Conservation (phyloP, 30 jellyfish, hydroid and myxozoan genomes). For the Hydractinia echinata region DNA sequence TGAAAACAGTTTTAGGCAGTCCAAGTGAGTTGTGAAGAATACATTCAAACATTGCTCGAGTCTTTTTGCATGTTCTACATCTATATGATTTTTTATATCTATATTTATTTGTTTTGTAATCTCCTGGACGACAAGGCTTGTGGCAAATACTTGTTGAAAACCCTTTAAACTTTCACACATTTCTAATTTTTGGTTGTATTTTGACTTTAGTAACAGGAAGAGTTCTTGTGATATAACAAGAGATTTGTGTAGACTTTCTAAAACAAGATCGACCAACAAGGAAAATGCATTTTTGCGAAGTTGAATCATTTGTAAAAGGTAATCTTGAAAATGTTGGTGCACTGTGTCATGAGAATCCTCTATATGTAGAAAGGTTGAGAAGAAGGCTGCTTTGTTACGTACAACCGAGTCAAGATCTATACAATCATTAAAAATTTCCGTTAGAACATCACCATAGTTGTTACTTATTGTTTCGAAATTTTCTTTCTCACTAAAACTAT, state of each 20-base stretch:
- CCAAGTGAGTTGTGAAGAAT: not conserved
- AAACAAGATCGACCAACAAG: not conserved
- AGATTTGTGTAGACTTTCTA: not conserved
- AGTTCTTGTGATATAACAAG: constrained; percentile 10
- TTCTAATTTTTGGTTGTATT: constrained; percentile 7
- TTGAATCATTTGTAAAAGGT: too few relatives aligned
- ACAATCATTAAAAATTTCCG: too few relatives aligned
- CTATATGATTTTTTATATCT: not conserved
- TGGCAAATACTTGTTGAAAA: not conserved
- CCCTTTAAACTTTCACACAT: not conserved
- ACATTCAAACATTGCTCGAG: not conserved
- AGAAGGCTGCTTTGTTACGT: too few relatives aligned
- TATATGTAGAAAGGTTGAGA: too few relatives aligned
- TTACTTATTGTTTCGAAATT: not conserved
- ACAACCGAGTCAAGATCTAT: too few relatives aligned
- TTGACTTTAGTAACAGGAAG: not conserved
- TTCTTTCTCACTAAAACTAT: not conserved
- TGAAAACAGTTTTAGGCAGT: not conserved
- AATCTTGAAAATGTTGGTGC: too few relatives aligned
- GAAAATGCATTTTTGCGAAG: constrained; percentile 1
- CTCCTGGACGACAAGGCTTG: not conserved
- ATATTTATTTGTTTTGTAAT: not conserved
- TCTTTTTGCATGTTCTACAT: not conserved
- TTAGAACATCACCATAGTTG: not conserved
- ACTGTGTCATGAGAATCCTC: too few relatives aligned